A percentile compares a stretch with the other conserved stretches of the same genome.
Evolutionary conservation across 1,140 invertebrate species (phyloP).

Genomic region (Ostrea edulis): DNA sequence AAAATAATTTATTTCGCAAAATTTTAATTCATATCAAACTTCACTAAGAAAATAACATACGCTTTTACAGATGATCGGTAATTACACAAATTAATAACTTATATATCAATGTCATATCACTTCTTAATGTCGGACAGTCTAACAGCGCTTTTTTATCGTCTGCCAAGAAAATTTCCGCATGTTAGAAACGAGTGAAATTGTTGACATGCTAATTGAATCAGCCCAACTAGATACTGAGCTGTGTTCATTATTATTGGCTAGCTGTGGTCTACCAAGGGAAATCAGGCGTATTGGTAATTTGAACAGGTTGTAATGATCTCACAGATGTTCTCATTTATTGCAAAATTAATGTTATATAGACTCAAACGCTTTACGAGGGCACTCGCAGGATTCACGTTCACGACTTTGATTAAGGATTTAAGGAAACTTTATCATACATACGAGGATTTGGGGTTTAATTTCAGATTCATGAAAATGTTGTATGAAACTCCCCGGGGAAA

Average conservation of each 20-base stretch:
- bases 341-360: background rate
- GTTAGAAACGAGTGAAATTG: background rate
- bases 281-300: slow-evolving; percentile 11
- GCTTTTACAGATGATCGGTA: background rate
- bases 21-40: background rate
- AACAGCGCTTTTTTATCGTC: too few relatives aligned
- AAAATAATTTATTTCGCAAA: background rate
- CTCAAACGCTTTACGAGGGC: too few relatives aligned
- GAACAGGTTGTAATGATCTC: background rate
- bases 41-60: background rate
- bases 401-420: too few relatives aligned
- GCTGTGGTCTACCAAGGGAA: slow-evolving; percentile 3
- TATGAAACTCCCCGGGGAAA: too few relatives aligned
- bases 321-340: background rate
- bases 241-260: background rate
- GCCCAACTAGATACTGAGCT: background rate
- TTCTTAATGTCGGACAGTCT: background rate
- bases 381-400: too few relatives aligned
- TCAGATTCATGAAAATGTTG: too few relatives aligned
- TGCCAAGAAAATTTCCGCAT: background rate
- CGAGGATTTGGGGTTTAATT: too few relatives aligned
- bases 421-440: too few relatives aligned
- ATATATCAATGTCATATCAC: background rate
- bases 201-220: slow-evolving; percentile 27
- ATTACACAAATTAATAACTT: background rate